phyloP scores from a whole-genome alignment of 2,888 invertebrate species.

The Coecobrya sp. region DNA sequence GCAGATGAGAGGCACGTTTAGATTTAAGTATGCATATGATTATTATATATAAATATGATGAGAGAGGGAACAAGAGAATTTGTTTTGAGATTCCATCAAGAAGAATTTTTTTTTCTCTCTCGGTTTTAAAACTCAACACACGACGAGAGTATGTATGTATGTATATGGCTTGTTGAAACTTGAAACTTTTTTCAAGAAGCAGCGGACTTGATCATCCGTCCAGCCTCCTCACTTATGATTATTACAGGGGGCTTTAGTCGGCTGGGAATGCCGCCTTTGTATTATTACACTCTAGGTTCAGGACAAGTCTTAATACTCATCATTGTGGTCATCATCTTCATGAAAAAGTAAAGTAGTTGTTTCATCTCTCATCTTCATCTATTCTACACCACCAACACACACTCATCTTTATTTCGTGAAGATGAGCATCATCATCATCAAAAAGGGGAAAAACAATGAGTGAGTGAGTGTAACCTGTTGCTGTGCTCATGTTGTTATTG shows the following conservation, averaged over 20 bases:
- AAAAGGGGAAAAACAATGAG: constrained; percentile 59
- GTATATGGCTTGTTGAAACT: constrained; percentile 44
- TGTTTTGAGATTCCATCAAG: constrained; percentile 70
- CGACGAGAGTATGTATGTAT: background rate
- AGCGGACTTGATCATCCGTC: constrained; percentile 72
- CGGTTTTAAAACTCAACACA: constrained; percentile 13
- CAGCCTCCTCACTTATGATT: constrained; percentile 81
- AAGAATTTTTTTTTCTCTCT: constrained; percentile 38
- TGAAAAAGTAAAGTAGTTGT: no score
- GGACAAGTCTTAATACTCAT: no score
- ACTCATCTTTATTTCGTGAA: no score
- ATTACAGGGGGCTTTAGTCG: constrained; percentile 83
- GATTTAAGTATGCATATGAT: constrained; percentile 51
- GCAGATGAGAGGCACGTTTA: no score
- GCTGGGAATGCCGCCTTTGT: constrained; percentile 82
- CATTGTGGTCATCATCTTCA: no score
- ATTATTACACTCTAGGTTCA: constrained; percentile 75
- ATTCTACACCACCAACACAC: constrained; percentile 45
- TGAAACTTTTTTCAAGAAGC: constrained; percentile 66
- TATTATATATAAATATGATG: constrained; percentile 54
- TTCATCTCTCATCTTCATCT: no score
- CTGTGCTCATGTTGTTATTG: background rate
- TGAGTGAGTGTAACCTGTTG: constrained; percentile 51
- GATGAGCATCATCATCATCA: constrained; percentile 56
- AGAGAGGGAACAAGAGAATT: background rate